phyloP scores from a whole-genome alignment of 1,140 invertebrate genomes.

The Camponotus floridanus region DNA sequence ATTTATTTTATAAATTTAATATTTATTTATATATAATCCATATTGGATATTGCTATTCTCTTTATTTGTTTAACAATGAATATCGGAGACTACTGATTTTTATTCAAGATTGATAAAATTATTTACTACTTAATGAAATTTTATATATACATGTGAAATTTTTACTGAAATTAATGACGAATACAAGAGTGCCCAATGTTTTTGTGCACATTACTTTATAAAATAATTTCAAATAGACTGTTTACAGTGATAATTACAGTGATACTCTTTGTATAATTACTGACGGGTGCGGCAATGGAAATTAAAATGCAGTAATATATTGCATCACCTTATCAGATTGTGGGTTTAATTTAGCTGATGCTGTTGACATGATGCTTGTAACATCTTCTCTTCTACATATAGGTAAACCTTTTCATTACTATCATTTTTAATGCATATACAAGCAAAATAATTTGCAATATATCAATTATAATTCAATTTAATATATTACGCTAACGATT shows the following conservation, averaged over 20 bases:
- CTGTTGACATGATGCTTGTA: constrained; percentile 13
- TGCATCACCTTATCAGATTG: neutral
- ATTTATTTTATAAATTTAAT: neutral
- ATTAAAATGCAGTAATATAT: neutral
- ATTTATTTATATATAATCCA: constrained; percentile 2
- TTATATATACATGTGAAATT: neutral
- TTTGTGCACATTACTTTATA: neutral
- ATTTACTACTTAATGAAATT: neutral
- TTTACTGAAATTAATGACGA: neutral
- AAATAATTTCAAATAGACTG: neutral
- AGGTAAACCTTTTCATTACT: neutral
- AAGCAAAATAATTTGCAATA: neutral
- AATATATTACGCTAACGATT: neutral
- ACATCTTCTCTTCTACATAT: constrained; percentile 21
- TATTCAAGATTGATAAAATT: neutral
- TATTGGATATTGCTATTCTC: neutral
- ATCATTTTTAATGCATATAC: neutral
- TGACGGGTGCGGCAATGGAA: neutral
- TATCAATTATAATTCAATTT: neutral
- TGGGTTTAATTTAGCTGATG: constrained; percentile 22
- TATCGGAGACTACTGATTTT: neutral
- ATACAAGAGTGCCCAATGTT: neutral
- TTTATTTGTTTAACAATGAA: neutral
- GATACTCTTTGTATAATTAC: no score
- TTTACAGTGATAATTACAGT: constrained; percentile 16